These are phyloP conservation scores for Pterocles orientalis DNA, from an alignment of 2,113 vertebrate species.

Conservation along the genomic window DNA sequence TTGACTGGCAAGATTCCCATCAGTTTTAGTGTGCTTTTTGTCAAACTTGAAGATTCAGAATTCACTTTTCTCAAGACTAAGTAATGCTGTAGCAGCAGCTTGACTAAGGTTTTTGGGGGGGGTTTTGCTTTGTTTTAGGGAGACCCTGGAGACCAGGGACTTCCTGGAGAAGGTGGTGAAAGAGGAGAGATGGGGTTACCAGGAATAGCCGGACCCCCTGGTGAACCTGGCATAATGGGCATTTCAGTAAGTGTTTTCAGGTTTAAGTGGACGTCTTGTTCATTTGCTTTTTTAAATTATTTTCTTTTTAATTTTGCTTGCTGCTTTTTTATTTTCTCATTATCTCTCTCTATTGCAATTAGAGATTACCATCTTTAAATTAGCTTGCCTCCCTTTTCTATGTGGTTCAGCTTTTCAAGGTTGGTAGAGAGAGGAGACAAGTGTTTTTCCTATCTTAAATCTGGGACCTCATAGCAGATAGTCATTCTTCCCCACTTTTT, in stretches of 20 bases:
- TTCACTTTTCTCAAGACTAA: neutral
- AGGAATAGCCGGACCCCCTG: constrained; percentile 79
- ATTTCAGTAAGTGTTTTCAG: constrained; percentile 79
- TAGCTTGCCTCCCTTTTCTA: neutral
- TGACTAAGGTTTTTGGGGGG: neutral
- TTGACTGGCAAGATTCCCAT: neutral
- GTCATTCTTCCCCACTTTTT: neutral
- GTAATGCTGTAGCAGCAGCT: neutral
- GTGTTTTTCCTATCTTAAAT: neutral
- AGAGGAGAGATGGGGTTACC: constrained; percentile 83
- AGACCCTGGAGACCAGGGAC: constrained; percentile 82
- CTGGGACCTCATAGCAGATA: neutral
- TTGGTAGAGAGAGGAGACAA: neutral
- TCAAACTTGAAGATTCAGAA: neutral
- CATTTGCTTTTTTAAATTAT: neutral
- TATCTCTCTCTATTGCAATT: neutral
- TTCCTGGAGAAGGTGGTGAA: constrained; percentile 87
- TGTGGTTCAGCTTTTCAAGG: neutral
- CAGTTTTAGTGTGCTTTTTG: neutral
- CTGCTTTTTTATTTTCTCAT: neutral
- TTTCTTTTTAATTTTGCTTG: neutral
- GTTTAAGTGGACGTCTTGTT: neutral
- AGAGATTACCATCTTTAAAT: neutral
- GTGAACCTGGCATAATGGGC: constrained; percentile 83
- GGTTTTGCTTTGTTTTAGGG: constrained; percentile 76